Evolutionary conservation across 2,113 vertebrate species (phyloP), one percentile per base, ranked within the genome.

Genomic region (Carassius gibelio): DNA sequence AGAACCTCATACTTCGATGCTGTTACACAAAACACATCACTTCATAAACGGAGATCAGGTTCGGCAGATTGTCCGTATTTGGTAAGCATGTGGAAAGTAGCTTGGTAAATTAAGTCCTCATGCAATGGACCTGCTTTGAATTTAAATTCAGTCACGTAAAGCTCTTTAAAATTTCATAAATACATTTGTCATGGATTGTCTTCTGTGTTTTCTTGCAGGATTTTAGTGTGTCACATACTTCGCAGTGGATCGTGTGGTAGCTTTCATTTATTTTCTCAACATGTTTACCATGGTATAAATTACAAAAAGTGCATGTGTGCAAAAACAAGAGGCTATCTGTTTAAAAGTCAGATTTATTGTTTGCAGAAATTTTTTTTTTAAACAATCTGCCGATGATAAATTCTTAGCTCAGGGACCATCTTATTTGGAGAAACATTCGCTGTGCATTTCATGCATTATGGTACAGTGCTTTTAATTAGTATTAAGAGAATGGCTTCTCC

Each of bases 341-440:
- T 52, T 76, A 17, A 15, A 61, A 78, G 19, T n/a, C 36, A 11
- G 42, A 81, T 81, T 81, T 26, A 48, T 66, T 66, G 19, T 78
- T 59, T 15, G 68, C 17, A 38, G 34, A 42, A 42, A 30, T 23
- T 19, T 76, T 76, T 30, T 76, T 30, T 10, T 14, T 23, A 38
- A 61, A 38, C 30, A 59, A 59, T 36, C 75, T 77, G 75, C 11
- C 1, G 4, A 21, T 34, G 26, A 13, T 13, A 42, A 23, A 23
- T 79, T 36, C 34, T 71, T 2, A 71, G 34, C 68, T 77, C 23
- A 10, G 74, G 3, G 15, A 55, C 3, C 17, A 69, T 38, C 34
- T 71, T 55, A 76, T 76, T 76, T 23, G n/a, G 42, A 75, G 42
- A 72, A 72, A 42, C 30, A 21, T 42, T 71, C 19, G 7, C 17